Evolutionary conservation across 2,888 invertebrate genomes (phyloP).

Genomic region (Falcaria lacertinaria): DNA sequence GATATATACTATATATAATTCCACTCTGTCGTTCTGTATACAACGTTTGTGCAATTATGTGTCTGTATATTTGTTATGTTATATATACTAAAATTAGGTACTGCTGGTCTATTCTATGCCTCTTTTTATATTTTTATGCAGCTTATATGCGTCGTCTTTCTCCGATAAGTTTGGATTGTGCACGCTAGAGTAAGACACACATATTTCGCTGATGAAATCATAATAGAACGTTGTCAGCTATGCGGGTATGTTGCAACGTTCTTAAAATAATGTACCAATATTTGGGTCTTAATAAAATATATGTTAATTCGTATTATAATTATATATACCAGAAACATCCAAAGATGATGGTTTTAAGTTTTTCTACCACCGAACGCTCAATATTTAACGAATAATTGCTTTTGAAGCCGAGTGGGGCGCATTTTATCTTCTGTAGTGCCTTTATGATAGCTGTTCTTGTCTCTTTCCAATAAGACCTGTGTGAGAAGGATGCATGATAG

Average conservation of each 20-base stretch:
- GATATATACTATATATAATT: background rate
- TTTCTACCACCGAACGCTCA: slow-evolving; percentile 41
- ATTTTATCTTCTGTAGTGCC: slow-evolving; percentile 51
- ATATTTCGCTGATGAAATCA: too few species aligned
- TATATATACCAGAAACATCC: slow-evolving; percentile 15
- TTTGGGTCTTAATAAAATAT: too few species aligned
- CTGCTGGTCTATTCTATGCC: too few species aligned
- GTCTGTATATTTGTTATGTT: slow-evolving; percentile 2
- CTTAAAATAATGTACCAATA: background rate
- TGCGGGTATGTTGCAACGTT: too few species aligned
- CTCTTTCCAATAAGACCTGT: slow-evolving; percentile 23
- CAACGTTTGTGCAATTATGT: background rate
- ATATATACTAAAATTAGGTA: too few species aligned
- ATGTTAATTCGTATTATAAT: background rate
- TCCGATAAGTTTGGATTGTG: too few species aligned
- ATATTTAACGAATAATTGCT: slow-evolving; percentile 20
- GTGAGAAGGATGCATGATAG: slow-evolving; percentile 12
- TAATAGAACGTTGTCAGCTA: too few species aligned
- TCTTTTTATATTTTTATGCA: too few species aligned
- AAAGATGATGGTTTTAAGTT: slow-evolving; percentile 11
- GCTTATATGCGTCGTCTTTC: too few species aligned
- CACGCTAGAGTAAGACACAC: too few species aligned
- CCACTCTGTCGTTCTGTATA: background rate
- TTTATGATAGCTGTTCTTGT: slow-evolving; percentile 30
- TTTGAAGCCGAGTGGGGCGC: slow-evolving; percentile 18